Conservation (phyloP, 2,888 invertebrate species). For the Phytoseiulus persimilis region DNA sequence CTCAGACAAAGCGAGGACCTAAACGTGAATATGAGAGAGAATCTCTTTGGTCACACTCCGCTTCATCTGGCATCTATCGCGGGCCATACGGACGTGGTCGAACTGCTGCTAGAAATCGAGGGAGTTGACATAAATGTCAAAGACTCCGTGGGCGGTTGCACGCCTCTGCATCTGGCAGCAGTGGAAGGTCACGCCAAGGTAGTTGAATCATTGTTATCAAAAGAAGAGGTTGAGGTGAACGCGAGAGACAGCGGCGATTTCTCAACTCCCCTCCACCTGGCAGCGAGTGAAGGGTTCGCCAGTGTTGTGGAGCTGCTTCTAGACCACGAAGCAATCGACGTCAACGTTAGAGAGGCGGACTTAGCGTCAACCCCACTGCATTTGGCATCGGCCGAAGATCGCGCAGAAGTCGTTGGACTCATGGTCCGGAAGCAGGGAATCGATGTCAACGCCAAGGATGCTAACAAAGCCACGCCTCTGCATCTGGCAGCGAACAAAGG, state of each 20-base stretch:
- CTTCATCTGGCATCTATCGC: constrained; percentile 37
- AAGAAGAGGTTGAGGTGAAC: constrained; percentile 18
- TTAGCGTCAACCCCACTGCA: not conserved
- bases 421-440: constrained; percentile 24
- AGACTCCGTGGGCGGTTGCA: constrained; percentile 29
- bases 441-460: constrained; percentile 37
- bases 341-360: constrained; percentile 29
- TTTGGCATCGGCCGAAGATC: not conserved
- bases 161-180: constrained; percentile 36
- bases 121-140: constrained; percentile 33
- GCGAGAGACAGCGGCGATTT: constrained; percentile 6
- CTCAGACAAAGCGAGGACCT: constrained; percentile 22
- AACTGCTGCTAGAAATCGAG: constrained; percentile 20
- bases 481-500: constrained; percentile 10
- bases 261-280: not conserved
- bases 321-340: not conserved
- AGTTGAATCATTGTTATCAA: constrained; percentile 30
- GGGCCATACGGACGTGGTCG: not conserved
- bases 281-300: not conserved
- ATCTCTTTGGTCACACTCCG: constrained; percentile 23
- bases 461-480: constrained; percentile 15
- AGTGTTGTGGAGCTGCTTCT: constrained; percentile 21
- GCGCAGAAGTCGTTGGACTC: not conserved
- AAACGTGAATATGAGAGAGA: constrained; percentile 39
- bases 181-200: constrained; percentile 40